These are phyloP conservation scores for Argyresthia goedartella DNA, from an alignment of 2,888 invertebrate species.

Conservation along the genomic window DNA sequence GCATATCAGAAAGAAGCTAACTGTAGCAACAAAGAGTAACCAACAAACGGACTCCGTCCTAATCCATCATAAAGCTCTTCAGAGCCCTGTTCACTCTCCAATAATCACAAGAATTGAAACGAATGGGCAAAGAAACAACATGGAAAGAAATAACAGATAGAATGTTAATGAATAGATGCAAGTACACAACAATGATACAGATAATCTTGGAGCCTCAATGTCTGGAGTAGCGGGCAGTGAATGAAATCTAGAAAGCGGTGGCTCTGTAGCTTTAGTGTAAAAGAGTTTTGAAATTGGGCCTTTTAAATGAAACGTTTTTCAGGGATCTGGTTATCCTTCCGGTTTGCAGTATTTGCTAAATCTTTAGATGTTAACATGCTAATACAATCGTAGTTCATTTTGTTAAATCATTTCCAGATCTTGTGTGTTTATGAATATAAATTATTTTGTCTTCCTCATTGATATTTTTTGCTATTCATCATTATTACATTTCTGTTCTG, in stretches of 20 bases:
- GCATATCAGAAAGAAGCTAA: conserved; percentile 1
- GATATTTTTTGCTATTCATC: no score
- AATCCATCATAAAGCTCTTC: conserved; percentile 20
- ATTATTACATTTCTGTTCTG: no score
- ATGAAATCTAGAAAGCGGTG: conserved; percentile 12
- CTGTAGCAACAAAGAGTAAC: not conserved
- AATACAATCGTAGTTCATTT: no score
- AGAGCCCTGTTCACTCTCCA: conserved; percentile 51
- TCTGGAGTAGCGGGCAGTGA: conserved; percentile 23
- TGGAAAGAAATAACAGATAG: conserved; percentile 7
- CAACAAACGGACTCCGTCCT: conserved; percentile 2
- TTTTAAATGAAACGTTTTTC: not conserved
- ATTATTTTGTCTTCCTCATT: no score
- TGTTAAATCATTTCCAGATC: no score
- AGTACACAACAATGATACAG: conserved; percentile 24
- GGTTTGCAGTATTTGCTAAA: not conserved
- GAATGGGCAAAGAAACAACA: conserved; percentile 19
- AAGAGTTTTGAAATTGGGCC: not conserved
- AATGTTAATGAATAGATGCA: conserved; percentile 46
- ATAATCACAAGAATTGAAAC: conserved; percentile 24
- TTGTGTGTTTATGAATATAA: no score
- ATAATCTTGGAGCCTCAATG: conserved; percentile 45
- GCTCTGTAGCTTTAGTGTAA: conserved; percentile 10
- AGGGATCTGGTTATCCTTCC: not conserved
- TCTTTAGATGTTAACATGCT: no score